Conservation (phyloP, 2,888 invertebrate species). For the Pseudococcus longispinus region DNA sequence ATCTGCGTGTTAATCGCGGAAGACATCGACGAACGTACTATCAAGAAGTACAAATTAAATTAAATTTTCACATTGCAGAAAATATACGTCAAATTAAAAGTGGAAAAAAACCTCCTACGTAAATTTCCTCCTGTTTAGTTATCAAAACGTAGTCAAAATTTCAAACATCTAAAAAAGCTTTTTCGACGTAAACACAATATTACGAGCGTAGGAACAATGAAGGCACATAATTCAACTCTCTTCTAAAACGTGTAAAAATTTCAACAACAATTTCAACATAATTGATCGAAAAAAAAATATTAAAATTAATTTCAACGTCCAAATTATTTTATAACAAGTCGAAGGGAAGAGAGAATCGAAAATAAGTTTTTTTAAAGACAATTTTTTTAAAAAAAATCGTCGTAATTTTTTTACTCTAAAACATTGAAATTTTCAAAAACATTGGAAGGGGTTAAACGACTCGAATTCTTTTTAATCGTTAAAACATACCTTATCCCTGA, state of each 20-base stretch:
- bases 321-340: not conserved
- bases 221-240: conserved; percentile 12
- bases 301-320: not conserved
- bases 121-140: not conserved
- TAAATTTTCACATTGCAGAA: not conserved
- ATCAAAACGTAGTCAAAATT: not conserved
- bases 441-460: not conserved
- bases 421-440: not conserved
- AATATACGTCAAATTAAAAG: not conserved
- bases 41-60: not conserved
- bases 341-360: not conserved
- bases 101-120: not conserved
- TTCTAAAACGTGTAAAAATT: not conserved
- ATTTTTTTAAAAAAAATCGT: not conserved
- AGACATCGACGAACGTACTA: not conserved
- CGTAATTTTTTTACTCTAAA: not conserved
- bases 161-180: not conserved
- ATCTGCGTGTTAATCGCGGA: not conserved
- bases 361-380: not conserved
- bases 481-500: conserved; percentile 38
- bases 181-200: not conserved
- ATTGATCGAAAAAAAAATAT: not conserved
- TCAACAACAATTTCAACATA: not conserved
- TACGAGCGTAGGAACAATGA: conserved; percentile 21
- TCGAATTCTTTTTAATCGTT: conserved; percentile 36